Evolutionary conservation across 1,140 invertebrate species (phyloP).

Genomic region (Amyelois transitella): DNA sequence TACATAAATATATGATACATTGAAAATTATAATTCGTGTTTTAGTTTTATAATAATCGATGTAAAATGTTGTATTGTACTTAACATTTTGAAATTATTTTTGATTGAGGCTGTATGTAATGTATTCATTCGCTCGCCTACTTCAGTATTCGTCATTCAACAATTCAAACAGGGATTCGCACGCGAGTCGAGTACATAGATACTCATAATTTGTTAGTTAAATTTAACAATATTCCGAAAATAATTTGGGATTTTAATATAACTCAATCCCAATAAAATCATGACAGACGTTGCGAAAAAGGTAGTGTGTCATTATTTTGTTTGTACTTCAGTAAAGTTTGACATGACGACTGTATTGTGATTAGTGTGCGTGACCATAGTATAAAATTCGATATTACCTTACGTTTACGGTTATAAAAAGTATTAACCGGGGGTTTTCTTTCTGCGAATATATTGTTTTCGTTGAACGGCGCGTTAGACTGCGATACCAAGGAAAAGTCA

Average conservation of each 20-base stretch:
- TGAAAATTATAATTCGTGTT: too few relatives aligned
- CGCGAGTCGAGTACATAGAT: neutral
- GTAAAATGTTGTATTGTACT: too few relatives aligned
- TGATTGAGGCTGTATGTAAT: neutral
- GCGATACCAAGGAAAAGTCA: slow-evolving; percentile 6
- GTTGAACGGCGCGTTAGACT: neutral
- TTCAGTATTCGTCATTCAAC: neutral
- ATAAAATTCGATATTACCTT: slow-evolving; percentile 9
- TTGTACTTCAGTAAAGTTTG: slow-evolving; percentile 29
- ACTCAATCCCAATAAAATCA: slow-evolving; percentile 28
- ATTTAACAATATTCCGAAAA: slow-evolving; percentile 16
- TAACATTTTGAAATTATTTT: neutral
- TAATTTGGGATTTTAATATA: slow-evolving; percentile 14
- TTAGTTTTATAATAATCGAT: too few relatives aligned
- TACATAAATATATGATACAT: neutral
- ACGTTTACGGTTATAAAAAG: neutral
- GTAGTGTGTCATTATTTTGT: slow-evolving; percentile 44
- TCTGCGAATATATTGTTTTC: neutral
- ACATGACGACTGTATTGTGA: slow-evolving; percentile 13
- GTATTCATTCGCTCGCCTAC: neutral
- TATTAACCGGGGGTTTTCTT: neutral
- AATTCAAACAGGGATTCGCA: neutral
- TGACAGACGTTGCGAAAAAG: slow-evolving; percentile 70
- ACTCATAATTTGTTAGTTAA: neutral
- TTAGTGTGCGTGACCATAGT: slow-evolving; percentile 36